Base-by-base conservation (phyloP, 2,888 invertebrate genomes). In the Geotrupes spiniger region DNA sequence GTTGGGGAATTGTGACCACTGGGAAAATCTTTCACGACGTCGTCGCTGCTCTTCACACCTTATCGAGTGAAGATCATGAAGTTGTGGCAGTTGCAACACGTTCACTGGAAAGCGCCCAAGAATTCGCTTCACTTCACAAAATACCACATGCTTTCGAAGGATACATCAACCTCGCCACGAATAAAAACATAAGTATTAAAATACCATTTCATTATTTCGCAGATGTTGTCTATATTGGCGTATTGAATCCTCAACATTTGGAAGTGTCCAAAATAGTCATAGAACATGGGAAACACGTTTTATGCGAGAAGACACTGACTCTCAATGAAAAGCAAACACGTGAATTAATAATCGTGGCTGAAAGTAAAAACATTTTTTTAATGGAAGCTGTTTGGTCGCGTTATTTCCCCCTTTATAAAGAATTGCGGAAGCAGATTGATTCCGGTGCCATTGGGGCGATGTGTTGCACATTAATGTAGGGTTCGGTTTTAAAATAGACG, bases 351-450 rank as follows among this genome's bases (percentile, higher is more conserved):
- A 74, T 79, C 11, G 66, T 82, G 1, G 91, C 94, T 0, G 80
- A 78, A 62, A 69, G 77, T 17, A 87, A 87, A 62, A 85, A 87
- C 3, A 68, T 87, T 0, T 92, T 92, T 64, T 68, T 92, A 1
- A 90, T 91, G 90, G 92, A 92, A 78, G 94, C 85, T 0, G 78
- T 92, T n/a, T 95, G 94, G 94, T 89, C 89, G 0, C 78, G 93
- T 26, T 91, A 82, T 71, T 84, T 91, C 49, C 94, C 94, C 0
- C 78, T 80, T 0, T 92, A 92, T 66, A 74, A 80, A 37, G 79
- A 81, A 54, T 65, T 92, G 37, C 80, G 80, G 42, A 78, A 85
- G 58, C 81, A 84, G 62, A 76, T 94, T 2, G 73, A 78, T 1
- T 65, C 75, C 1, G 85, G 85, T 1, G 78, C 74, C 21, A 74